These are phyloP conservation scores for Cryptocephalus primarius DNA, from an alignment of 2,888 invertebrate genomes.

Conservation along the genomic window DNA sequence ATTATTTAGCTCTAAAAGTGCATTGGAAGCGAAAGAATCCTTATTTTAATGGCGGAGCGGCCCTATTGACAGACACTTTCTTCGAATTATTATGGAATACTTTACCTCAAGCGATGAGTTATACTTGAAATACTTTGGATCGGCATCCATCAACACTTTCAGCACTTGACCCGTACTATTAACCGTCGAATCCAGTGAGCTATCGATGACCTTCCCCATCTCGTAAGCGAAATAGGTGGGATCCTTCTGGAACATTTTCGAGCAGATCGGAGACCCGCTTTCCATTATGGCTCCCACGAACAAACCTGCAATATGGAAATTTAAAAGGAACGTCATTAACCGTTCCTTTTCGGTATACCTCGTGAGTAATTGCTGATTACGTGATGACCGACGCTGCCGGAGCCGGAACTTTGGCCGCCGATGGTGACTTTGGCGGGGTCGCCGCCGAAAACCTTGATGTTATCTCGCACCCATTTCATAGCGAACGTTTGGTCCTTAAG, in stretches of 20 bases:
- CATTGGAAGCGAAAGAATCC: too few species aligned
- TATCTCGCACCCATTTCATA: constrained; percentile 19
- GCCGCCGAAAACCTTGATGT: constrained; percentile 21
- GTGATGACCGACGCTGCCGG: constrained; percentile 1
- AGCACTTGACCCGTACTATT: not conserved
- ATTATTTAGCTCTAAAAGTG: too few species aligned
- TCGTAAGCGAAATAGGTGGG: constrained; percentile 5
- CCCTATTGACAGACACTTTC: too few species aligned
- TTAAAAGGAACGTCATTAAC: not conserved
- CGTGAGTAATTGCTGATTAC: constrained; percentile 1
- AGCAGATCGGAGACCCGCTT: constrained; percentile 6
- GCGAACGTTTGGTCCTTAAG: constrained; percentile 22
- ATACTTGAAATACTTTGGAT: not conserved
- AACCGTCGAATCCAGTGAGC: not conserved
- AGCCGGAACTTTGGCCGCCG: constrained; percentile 4
- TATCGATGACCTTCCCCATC: constrained; percentile 1
- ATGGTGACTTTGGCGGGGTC: constrained; percentile 20
- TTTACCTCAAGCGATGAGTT: not conserved
- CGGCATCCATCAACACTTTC: not conserved
- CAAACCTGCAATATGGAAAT: constrained; percentile 2
- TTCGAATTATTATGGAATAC: too few species aligned
- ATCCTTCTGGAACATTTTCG: constrained; percentile 2
- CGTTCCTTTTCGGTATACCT: not conserved
- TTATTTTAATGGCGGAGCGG: too few species aligned
- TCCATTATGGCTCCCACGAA: constrained; percentile 5